Evolutionary conservation across 2,888 invertebrate genomes (phyloP).

Genomic region (Scaptomyza tumidula): DNA sequence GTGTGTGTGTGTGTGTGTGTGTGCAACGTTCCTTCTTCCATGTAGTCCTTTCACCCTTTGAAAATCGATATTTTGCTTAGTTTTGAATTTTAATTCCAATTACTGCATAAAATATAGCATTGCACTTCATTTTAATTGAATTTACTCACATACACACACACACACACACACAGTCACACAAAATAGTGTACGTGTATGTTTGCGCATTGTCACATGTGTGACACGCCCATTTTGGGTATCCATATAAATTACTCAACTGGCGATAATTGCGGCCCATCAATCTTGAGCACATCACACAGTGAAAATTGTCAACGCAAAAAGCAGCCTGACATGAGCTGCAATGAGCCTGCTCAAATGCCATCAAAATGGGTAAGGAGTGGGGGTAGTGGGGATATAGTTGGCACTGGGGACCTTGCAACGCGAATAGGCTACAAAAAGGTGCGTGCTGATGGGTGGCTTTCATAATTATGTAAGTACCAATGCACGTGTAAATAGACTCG

Average conservation of each 20-base stretch:
- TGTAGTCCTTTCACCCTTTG: slow-evolving; percentile 29
- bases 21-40: slow-evolving; percentile 35
- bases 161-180: slow-evolving; percentile 16
- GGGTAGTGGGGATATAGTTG: neutral
- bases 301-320: slow-evolving; percentile 79
- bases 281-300: slow-evolving; percentile 76
- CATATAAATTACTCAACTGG: slow-evolving; percentile 75
- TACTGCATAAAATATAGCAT: slow-evolving; percentile 72
- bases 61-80: slow-evolving; percentile 76
- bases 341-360: slow-evolving; percentile 14
- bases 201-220: slow-evolving; percentile 61
- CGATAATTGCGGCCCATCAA: slow-evolving; percentile 79
- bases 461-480: slow-evolving; percentile 4
- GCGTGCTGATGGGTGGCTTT: slow-evolving; percentile 21
- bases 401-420: slow-evolving; percentile 2
- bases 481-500: slow-evolving; percentile 3
- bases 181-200: slow-evolving; percentile 28
- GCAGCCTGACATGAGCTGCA: slow-evolving; percentile 65
- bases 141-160: slow-evolving; percentile 40
- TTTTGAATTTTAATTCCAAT: slow-evolving; percentile 77
- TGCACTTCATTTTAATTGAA: slow-evolving; percentile 79
- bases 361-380: neutral
- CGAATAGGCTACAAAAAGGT: slow-evolving; percentile 46
- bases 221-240: slow-evolving; percentile 65
- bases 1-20: slow-evolving; percentile 3